Base-by-base conservation (phyloP, 2,797 vertebrate genomes). In the Hyperoplus lanceolatus region DNA sequence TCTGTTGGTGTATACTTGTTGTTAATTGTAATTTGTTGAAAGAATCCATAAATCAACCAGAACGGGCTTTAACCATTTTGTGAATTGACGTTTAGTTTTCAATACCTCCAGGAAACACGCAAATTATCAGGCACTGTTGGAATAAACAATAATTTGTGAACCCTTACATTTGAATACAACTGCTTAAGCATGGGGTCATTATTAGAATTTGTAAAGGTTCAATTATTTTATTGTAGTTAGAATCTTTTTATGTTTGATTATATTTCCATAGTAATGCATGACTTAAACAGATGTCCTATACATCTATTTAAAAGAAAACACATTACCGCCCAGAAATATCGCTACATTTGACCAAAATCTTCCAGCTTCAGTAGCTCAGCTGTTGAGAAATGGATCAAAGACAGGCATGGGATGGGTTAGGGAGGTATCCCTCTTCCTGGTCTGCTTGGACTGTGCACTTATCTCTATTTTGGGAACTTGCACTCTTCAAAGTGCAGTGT, bases 401-500 rank as follows among this genome's bases (percentile, higher is more conserved):
- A 72, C 62, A 61, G 45, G 38, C 68, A 10, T 13, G 43, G 63
- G 60, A 62, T 70, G 43, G 63, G 60, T 60, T 70, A 49, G 61
- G 58, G 67, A 86, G 80, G 74, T 70, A 73, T 86, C 73, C 63
- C 79, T 80, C 68, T 71, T 84, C 61, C 61, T 78, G 67, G 53
- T 81, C 70, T 79, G 68, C 57, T 5, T 77, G 70, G 70, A 82
- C 70, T 54, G 48, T 67, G 77, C 39, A n/a, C 78, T 87, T 77
- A 63, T 86, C 80, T 87, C 81, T 88, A 84, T 89, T 87, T 85
- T 72, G 58, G 85, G 85, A 86, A 82, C 51, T 80, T 77, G 73
- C 62, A 80, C 82, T 89, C 84, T 90, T 90, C 81, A 92, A 84
- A 89, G 87, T 81, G 82, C 79, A 85, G 82, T 64, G 54, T 81